Conservation (phyloP, 2,113 vertebrate genomes). For the Sebastes fasciatus region DNA sequence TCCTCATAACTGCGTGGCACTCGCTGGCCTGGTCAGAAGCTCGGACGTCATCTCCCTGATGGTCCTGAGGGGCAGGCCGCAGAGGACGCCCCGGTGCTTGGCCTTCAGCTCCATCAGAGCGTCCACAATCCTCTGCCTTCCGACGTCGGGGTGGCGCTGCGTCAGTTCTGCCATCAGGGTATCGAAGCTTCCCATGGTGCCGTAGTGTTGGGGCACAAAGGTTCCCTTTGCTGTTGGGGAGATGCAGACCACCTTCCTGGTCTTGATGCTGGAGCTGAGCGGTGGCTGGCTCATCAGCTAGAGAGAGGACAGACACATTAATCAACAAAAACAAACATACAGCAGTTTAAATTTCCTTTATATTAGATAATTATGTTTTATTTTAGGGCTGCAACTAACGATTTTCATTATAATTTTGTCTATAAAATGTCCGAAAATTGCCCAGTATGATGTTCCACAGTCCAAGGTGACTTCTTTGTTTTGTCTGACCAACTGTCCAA, state of each 20-base stretch:
- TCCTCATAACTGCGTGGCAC: not conserved
- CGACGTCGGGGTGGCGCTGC: conserved; percentile 56
- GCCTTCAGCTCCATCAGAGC: conserved; percentile 69
- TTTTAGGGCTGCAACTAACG: not conserved
- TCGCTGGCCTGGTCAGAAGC: conserved; percentile 54
- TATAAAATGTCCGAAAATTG: not conserved
- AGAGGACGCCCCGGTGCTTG: conserved; percentile 59
- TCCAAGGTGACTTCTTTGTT: not conserved
- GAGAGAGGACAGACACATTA: not conserved
- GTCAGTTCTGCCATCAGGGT: conserved; percentile 72
- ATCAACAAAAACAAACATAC: not conserved
- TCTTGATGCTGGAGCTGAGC: conserved; percentile 27
- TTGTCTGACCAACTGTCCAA: too few species aligned
- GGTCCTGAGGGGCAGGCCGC: conserved; percentile 66
- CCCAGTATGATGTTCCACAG: not conserved
- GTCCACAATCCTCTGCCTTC: conserved; percentile 60
- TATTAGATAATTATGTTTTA: too few species aligned
- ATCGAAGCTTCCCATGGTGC: conserved; percentile 75
- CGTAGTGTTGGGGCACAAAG: conserved; percentile 67
- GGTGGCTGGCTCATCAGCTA: not conserved
- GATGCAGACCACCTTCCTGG: conserved; percentile 49
- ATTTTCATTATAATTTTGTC: not conserved
- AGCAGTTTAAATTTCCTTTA: not conserved
- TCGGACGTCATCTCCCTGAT: conserved; percentile 79
- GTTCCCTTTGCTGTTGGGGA: conserved; percentile 63